phyloP scores from a whole-genome alignment of 2,797 vertebrate genomes.

The Diceros bicornis region DNA sequence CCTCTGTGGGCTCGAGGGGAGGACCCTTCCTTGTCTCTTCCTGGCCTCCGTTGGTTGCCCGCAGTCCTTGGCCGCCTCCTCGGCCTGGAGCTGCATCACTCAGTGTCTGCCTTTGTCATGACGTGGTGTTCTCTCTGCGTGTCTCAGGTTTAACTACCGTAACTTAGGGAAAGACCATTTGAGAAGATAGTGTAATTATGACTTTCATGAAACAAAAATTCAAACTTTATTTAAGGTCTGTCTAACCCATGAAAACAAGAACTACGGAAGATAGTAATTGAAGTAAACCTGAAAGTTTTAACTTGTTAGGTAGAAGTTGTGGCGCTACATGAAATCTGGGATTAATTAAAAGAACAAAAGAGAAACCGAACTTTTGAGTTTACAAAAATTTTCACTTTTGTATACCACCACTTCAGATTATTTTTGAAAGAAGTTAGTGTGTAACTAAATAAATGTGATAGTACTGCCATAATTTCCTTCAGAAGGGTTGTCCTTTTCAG shows the following conservation, averaged over 20 bases:
- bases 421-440: conserved; percentile 57
- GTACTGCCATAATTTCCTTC: conserved; percentile 48
- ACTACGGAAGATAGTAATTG: conserved; percentile 6
- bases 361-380: conserved; percentile 34
- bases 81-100: not conserved
- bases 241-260: conserved; percentile 40
- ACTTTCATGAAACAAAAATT: not conserved
- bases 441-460: conserved; percentile 59
- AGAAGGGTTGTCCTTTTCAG: conserved; percentile 52
- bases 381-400: conserved; percentile 72
- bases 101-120: not conserved
- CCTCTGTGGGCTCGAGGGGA: not conserved
- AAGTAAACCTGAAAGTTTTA: conserved; percentile 52
- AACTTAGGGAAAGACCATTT: conserved; percentile 10
- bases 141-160: conserved; percentile 13
- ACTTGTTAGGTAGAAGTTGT: not conserved
- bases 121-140: not conserved
- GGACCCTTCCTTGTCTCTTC: not conserved
- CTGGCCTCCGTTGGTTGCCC: not conserved
- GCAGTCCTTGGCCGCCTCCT: not conserved
- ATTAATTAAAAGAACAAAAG: conserved; percentile 64
- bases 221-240: conserved; percentile 1
- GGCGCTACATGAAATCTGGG: conserved; percentile 47
- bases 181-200: not conserved
- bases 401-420: conserved; percentile 66